These are phyloP conservation scores for Branchinecta lindahli DNA, from an alignment of 1,140 invertebrate species.

Conservation along the genomic window DNA sequence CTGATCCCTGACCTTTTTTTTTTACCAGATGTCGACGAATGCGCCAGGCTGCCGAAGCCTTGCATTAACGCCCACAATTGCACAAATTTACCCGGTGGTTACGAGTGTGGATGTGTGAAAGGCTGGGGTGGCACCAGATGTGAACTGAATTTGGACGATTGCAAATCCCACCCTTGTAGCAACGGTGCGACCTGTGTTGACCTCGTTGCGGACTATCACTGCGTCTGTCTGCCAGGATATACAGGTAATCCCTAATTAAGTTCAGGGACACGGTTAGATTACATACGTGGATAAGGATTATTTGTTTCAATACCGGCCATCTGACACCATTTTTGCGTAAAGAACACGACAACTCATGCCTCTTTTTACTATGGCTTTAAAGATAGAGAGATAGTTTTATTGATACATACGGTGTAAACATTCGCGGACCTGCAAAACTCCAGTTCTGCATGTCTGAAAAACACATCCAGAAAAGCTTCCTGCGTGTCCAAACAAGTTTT, in stretches of 20 bases:
- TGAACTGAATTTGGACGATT: conserved; percentile 45
- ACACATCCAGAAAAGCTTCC: too few species aligned
- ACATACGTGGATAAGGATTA: not conserved
- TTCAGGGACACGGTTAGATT: not conserved
- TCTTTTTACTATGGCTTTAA: not conserved
- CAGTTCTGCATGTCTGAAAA: too few species aligned
- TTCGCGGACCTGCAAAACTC: too few species aligned
- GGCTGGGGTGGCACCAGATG: conserved; percentile 37
- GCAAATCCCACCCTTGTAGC: conserved; percentile 49
- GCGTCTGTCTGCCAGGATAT: conserved; percentile 61
- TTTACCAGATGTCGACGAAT: conserved; percentile 38
- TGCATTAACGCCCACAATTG: conserved; percentile 69
- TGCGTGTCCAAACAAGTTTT: too few species aligned
- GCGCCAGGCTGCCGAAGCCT: conserved; percentile 30
- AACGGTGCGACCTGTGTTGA: conserved; percentile 39
- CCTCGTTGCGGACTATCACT: conserved; percentile 36
- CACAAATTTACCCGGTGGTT: conserved; percentile 56
- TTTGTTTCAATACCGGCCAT: not conserved
- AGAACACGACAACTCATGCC: not conserved
- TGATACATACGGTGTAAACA: too few species aligned
- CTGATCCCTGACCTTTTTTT: conserved; percentile 9
- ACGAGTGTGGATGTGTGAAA: conserved; percentile 52
- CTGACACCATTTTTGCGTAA: not conserved
- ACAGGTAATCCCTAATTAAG: conserved; percentile 37
- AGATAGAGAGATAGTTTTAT: not conserved